Base-by-base conservation (phyloP, 2,113 vertebrate species). In the Otolemur garnettii region DNA sequence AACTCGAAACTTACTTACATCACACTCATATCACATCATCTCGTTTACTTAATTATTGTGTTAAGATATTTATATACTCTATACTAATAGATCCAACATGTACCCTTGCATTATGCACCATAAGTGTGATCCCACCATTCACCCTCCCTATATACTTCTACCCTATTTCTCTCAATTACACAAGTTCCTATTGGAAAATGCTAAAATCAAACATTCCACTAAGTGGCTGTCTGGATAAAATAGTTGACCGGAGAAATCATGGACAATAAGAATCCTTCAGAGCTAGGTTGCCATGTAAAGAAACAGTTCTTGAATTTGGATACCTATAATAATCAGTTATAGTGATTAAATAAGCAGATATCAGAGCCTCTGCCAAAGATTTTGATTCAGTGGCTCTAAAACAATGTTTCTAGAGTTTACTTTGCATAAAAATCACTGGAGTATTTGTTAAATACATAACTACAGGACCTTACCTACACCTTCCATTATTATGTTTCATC, bases 381-480 rank as follows among this genome's bases (percentile, higher is more conserved):
- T 84, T 28, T 87, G 53, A 83, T 68, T 38, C 19, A 59, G 26
- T 33, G 11, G 9, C 1, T 69, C 18, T 57, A 75, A 64, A 75
- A n/a, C n/a, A 87, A 24, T 22, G 1, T n/a, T 77, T 53, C 22
- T 80, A 35, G 91, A 89, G 22, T 68, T 26, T 45, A 45, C 14
- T 72, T 96, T 64, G n/a, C 53, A 10, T 45, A 64, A 84, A 87
- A 60, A 38, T 74, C 0, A 30, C 21, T 19, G n/a, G 4, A 4
- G 0, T 71, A 2, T 72, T 95, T 83, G 5, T 78, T 85, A 88
- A 88, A 45, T n/a, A 57, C 14, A 6, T 42, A 71, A 21, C 4
- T n/a, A 80, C 4, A 59, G 24, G 1, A 14, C 0, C 9, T 90
- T 7, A 53, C 1, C 0, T 53, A 35, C 1, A 82, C 1, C 8